Evolutionary conservation across 2,797 vertebrate species (phyloP).

Genomic region (Enteromius trimaculatus): DNA sequence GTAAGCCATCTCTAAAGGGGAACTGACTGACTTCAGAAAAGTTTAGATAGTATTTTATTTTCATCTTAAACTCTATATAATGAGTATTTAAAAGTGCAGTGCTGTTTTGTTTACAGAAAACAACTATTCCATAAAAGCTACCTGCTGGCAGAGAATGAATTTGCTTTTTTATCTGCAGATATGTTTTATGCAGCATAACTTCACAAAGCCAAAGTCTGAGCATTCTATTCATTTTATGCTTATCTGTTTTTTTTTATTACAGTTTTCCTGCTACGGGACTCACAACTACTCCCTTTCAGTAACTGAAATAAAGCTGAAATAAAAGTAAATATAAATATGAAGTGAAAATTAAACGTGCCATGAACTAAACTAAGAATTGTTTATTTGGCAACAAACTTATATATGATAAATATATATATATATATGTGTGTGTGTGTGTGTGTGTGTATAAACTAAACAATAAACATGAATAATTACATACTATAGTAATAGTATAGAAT

Average conservation of each 20-base stretch:
- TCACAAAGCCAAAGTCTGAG: neutral
- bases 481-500: neutral
- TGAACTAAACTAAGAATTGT: neutral
- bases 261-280: neutral
- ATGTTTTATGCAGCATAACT: neutral
- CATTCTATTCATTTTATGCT: neutral
- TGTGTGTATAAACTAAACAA: too few species aligned
- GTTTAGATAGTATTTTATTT: neutral
- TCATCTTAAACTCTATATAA: neutral
- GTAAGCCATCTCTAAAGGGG: neutral
- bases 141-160: neutral
- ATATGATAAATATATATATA: too few species aligned
- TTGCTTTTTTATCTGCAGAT: neutral
- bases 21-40: neutral
- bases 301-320: neutral
- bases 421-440: too few species aligned
- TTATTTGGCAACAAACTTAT: neutral
- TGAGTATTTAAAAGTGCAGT: neutral
- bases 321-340: neutral
- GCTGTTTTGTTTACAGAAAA: neutral
- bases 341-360: neutral
- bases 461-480: too few species aligned
- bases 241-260: neutral
- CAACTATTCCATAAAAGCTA: neutral
- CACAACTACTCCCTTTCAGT: neutral